Percentiles rank a stretch among this genome's conserved stretches.
Conservation (phyloP, 2,888 invertebrate genomes). For the Operophtera brumata region DNA sequence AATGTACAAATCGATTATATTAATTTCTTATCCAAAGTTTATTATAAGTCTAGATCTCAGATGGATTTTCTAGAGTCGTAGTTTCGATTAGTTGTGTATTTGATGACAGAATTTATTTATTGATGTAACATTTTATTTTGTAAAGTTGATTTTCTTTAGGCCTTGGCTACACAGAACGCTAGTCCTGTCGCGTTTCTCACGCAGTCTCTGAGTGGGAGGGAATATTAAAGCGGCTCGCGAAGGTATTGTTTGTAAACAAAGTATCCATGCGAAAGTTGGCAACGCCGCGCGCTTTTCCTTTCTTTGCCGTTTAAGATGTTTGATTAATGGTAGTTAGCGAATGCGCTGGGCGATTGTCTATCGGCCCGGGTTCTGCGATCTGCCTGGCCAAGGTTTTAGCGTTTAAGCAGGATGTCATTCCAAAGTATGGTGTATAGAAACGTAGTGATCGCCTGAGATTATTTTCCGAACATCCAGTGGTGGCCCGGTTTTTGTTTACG, state of each 20-base stretch:
- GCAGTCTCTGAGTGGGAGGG: no score
- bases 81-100: slow-evolving; percentile 65
- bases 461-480: slow-evolving; percentile 57
- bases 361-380: neutral
- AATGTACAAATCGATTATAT: slow-evolving; percentile 64
- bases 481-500: slow-evolving; percentile 74
- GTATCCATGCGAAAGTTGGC: no score
- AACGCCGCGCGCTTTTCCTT: no score
- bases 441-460: slow-evolving; percentile 57
- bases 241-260: no score
- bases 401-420: slow-evolving; percentile 72
- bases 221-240: no score
- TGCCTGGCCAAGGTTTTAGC: slow-evolving; percentile 40
- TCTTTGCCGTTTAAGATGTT: no score
- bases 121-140: slow-evolving; percentile 60
- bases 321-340: no score
- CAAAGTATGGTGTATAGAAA: slow-evolving; percentile 64
- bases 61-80: slow-evolving; percentile 68
- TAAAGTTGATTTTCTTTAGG: slow-evolving; percentile 61
- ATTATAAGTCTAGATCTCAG: slow-evolving; percentile 79
- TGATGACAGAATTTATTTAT: slow-evolving; percentile 76
- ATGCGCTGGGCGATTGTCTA: no score
- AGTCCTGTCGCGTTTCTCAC: neutral
- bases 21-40: slow-evolving; percentile 79
- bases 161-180: slow-evolving; percentile 19